Evolutionary conservation across 2,888 invertebrate genomes (phyloP).

Genomic region (Escarpia spicata): DNA sequence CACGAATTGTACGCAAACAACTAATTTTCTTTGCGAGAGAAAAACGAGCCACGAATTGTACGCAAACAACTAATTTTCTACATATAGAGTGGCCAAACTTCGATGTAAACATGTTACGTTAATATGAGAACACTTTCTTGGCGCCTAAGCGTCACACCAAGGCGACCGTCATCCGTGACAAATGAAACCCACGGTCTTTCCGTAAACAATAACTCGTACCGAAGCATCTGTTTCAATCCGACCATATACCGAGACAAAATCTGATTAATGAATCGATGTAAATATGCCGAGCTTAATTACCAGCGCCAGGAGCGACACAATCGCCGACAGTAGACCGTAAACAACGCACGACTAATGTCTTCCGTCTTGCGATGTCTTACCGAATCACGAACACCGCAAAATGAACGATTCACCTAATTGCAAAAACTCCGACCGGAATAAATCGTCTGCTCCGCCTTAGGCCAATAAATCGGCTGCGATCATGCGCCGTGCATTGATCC

Average conservation of each 20-base stretch:
- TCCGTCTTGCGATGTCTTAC: background rate
- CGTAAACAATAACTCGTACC: background rate
- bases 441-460: background rate
- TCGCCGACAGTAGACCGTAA: background rate
- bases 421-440: background rate
- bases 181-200: background rate
- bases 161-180: background rate
- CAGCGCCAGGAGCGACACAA: background rate
- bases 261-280: background rate
- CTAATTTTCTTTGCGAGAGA: background rate
- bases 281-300: slow-evolving; percentile 8
- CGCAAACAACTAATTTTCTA: background rate
- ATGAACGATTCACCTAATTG: background rate
- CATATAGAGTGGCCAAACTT: background rate
- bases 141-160: background rate
- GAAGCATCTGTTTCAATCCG: background rate
- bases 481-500: background rate
- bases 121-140: background rate
- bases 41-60: background rate
- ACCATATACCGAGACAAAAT: background rate
- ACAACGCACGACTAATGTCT: background rate
- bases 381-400: background rate
- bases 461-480: slow-evolving; percentile 16
- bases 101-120: background rate
- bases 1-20: background rate